These are phyloP conservation scores for Plagodis dolabraria DNA, from an alignment of 2,888 invertebrate species.

Conservation along the genomic window DNA sequence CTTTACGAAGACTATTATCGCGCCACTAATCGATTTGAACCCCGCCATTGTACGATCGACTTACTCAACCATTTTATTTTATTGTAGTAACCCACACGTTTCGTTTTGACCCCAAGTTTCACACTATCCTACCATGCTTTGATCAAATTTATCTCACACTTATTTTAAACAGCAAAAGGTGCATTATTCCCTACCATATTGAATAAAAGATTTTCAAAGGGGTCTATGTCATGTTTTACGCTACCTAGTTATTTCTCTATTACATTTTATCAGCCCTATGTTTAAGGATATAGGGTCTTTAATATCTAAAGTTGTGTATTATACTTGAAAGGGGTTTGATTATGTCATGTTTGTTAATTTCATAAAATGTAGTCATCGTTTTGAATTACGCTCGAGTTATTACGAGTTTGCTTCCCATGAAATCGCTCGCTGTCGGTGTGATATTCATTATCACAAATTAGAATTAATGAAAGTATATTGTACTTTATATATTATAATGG, in stretches of 20 bases:
- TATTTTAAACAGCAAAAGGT: conserved; percentile 1
- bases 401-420: conserved; percentile 56
- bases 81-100: conserved; percentile 75
- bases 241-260: conserved; percentile 25
- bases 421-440: conserved; percentile 23
- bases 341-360: conserved; percentile 71
- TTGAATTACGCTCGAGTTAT: conserved; percentile 45
- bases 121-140: conserved; percentile 21
- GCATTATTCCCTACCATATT: not conserved
- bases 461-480: conserved; percentile 5
- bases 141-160: conserved; percentile 3
- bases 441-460: conserved; percentile 15
- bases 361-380: conserved; percentile 57
- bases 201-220: conserved; percentile 1
- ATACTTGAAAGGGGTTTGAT: conserved; percentile 47
- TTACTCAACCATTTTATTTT: conserved; percentile 79
- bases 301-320: conserved; percentile 27
- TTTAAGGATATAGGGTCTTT: conserved; percentile 32
- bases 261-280: conserved; percentile 36
- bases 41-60: conserved; percentile 68
- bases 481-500: not conserved
- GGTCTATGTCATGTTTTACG: conserved; percentile 27
- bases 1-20: conserved; percentile 65
- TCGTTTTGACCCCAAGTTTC: conserved; percentile 60
- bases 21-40: conserved; percentile 80